Evolutionary conservation across 1,140 invertebrate genomes (phyloP).

Genomic region (Acromyrmex heyeri): DNA sequence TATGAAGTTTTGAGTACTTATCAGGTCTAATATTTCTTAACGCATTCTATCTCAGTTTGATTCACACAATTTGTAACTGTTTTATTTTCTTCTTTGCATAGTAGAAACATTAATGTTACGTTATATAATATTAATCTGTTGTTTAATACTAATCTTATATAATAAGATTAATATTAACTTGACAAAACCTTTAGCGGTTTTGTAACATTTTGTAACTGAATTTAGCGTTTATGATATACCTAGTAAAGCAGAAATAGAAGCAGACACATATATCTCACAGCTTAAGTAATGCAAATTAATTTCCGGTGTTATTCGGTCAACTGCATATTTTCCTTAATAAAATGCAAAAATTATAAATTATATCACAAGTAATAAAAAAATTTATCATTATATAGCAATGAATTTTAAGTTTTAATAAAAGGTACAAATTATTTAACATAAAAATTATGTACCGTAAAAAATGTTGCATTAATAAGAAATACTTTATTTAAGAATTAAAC

Average conservation of each 20-base stretch:
- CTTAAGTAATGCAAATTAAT: constrained; percentile 1
- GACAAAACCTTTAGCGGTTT: background rate
- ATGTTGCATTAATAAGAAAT: background rate
- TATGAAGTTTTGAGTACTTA: background rate
- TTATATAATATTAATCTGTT: background rate
- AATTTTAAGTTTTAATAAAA: background rate
- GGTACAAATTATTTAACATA: background rate
- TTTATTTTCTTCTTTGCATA: background rate
- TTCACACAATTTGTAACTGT: background rate
- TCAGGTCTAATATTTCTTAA: background rate
- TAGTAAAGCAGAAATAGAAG: background rate
- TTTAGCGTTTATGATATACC: background rate
- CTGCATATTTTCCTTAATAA: background rate
- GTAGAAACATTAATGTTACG: constrained; percentile 11
- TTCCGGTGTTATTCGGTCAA: background rate
- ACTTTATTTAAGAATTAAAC: background rate
- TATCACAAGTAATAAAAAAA: background rate
- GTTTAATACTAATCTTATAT: constrained; percentile 9
- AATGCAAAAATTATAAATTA: background rate
- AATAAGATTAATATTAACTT: background rate
- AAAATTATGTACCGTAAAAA: background rate
- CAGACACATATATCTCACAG: background rate
- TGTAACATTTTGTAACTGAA: background rate
- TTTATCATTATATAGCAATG: background rate
- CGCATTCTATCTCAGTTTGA: background rate